Percentiles rank a stretch among this genome's conserved stretches.
Conservation (phyloP, 2,113 vertebrate species). For the Chascanopsetta lugubris region DNA sequence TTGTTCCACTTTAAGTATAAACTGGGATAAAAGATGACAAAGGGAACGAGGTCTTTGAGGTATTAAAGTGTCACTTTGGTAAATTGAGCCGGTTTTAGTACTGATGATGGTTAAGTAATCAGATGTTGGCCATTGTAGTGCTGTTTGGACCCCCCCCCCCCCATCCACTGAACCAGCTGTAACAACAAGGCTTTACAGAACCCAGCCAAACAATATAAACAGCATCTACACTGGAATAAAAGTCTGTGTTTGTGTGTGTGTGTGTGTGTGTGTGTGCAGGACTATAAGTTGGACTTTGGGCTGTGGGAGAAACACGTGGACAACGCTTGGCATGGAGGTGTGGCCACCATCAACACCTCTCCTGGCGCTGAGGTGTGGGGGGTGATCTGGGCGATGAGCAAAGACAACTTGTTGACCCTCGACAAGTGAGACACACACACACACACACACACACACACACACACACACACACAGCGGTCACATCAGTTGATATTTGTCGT, state of each 20-base stretch:
- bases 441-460: not conserved
- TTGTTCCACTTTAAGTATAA: too few relatives aligned
- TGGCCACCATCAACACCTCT: conserved; percentile 86
- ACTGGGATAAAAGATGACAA: too few relatives aligned
- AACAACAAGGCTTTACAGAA: not conserved
- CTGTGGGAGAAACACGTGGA: conserved; percentile 73
- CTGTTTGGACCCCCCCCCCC: too few relatives aligned
- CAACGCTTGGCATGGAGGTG: conserved; percentile 88
- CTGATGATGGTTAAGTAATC: too few relatives aligned
- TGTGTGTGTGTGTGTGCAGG: conserved; percentile 65
- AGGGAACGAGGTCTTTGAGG: too few relatives aligned
- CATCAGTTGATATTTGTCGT: not conserved
- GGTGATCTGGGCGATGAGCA: conserved; percentile 88
- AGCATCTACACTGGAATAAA: conserved; percentile 18
- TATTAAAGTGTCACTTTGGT: too few relatives aligned
- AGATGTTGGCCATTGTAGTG: too few relatives aligned
- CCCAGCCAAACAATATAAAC: conserved; percentile 19
- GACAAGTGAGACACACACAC: conserved; percentile 82
- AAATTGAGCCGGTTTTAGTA: too few relatives aligned
- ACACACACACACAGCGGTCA: not conserved
- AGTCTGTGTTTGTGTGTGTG: conserved; percentile 41
- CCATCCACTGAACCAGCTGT: not conserved
- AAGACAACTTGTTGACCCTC: conserved; percentile 78
- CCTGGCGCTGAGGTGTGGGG: conserved; percentile 92
- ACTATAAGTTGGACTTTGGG: conserved; percentile 89